Evolutionary conservation across 2,113 vertebrate species (phyloP), one percentile per base, ranked within the genome.

Genomic region (Lampris incognitus): DNA sequence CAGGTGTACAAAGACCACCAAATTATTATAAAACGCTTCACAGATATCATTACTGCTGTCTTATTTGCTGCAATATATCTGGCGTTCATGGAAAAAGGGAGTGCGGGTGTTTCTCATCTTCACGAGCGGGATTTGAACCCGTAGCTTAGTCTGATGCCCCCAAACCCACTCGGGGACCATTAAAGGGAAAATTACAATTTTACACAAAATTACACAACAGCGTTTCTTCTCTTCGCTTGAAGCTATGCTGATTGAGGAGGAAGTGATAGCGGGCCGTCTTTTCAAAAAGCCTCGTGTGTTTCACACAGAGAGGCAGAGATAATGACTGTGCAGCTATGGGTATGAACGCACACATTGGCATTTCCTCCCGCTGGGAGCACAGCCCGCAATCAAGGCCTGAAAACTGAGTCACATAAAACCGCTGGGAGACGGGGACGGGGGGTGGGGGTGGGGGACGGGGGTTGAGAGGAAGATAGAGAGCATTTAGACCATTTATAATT

Each of bases 331-430:
- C 60, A 61, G 73, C 69, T 71, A 57, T 58, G 80, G 67, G 36
- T 64, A 82, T 90, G 86, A 89, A 76, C 48, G 55, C 24, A n/a
- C 74, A 79, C 79, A 71, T 68, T 78, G 91, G 88, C 74, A 92
- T 92, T 92, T 92, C 91, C 89, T 83, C 73, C 68, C 65, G 72
- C 58, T 9, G 69, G 75, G 76, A 84, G 76, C 69, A 69, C 78
- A 67, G 75, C 57, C 69, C 62, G 2, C 83, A 84, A 79, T 82
- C 72, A 51, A 46, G 42, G 57, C n/a, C 76, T 41, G 52, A 78
- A 65, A 69, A 65, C 72, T 77, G 73, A 87, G 67, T 88, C 85
- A 84, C 72, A 76, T 54, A 4, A 51, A 78, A 66, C 7, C 37
- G 72, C n/a, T 59, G 56, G 7, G 58, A 66, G 52, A 58, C 38